Evolutionary conservation across 2,888 invertebrate genomes (phyloP), one percentile per base, ranked within the genome.

Genomic region (Julus scanicus): DNA sequence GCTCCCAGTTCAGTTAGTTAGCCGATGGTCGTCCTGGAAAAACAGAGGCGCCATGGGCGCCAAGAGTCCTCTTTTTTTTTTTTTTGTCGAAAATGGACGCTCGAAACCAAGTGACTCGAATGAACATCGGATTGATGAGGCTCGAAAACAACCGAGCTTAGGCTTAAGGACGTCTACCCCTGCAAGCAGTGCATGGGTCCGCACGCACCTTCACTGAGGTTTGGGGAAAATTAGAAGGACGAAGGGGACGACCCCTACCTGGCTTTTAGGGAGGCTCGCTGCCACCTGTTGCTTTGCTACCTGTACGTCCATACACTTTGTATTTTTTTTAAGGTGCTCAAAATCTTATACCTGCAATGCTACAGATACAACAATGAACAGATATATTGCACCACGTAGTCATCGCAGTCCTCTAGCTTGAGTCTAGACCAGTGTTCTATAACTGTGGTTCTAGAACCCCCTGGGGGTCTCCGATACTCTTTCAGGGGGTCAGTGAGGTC

Each of bases 161-260:
- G n/a, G 63, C 63, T n/a, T 63, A 63, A 63, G n/a, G 63, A 63
- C 63, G 63, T 63, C 53, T 63, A 63, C 63, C 63, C n/a, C 63
- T n/a, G n/a, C 13, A 15, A 17, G 53, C 15, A 53, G 13, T 15
- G 15, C n/a, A n/a, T 63, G 6, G n/a, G n/a, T 63, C 63, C 63
- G n/a, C 63, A 63, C 63, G 63, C n/a, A 63, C 63, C 6, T n/a
- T 63, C n/a, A 53, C 13, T 17, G 53, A 8, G 17, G 13, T 53
- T 53, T 53, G 53, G 53, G 53, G 53, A 17, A 53, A 53, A 53
- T 53, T 53, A 13, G 53, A 17, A 17, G 63, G 63, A 63, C n/a
- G 63, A 63, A 63, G 17, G 63, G n/a, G 63, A n/a, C 17, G 63
- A 63, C 17, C 44, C 63, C 63, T n/a, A 17, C 63, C n/a, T n/a